phyloP scores from a whole-genome alignment of 1,140 invertebrate genomes.

The Procambarus clarkii region DNA sequence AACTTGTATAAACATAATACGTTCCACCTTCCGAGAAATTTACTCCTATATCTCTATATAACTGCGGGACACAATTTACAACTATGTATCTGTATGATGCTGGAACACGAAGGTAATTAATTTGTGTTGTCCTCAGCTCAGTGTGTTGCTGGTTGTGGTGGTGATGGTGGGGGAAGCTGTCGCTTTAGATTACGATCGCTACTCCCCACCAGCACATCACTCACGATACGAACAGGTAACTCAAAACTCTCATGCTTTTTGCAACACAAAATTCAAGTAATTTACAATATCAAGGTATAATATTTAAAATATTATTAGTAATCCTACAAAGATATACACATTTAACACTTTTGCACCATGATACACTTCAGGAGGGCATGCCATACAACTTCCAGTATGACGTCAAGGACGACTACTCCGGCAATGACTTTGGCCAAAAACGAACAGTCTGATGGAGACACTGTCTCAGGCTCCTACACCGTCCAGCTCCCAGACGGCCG shows the following conservation, averaged over 20 bases:
- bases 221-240: slow-evolving; percentile 47
- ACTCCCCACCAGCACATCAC: neutral
- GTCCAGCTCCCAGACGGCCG: slow-evolving; percentile 74
- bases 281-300: neutral
- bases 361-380: slow-evolving; percentile 31
- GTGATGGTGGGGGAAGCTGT: neutral
- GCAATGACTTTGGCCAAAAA: slow-evolving; percentile 72
- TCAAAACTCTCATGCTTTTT: neutral
- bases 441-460: slow-evolving; percentile 73
- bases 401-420: slow-evolving; percentile 72
- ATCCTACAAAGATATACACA: too few relatives aligned
- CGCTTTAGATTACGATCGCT: neutral
- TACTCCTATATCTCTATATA: too few relatives aligned
- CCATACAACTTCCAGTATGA: slow-evolving; percentile 72
- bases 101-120: too few relatives aligned
- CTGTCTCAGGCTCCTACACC: slow-evolving; percentile 74
- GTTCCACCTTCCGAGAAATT: too few relatives aligned
- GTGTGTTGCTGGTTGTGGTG: neutral
- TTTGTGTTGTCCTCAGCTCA: neutral
- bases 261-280: neutral
- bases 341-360: too few relatives aligned
- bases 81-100: too few relatives aligned
- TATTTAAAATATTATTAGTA: neutral
- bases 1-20: too few relatives aligned
- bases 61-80: too few relatives aligned